These are phyloP conservation scores for Strigamia crassipes DNA, from an alignment of 2,888 invertebrate species.

Conservation along the genomic window DNA sequence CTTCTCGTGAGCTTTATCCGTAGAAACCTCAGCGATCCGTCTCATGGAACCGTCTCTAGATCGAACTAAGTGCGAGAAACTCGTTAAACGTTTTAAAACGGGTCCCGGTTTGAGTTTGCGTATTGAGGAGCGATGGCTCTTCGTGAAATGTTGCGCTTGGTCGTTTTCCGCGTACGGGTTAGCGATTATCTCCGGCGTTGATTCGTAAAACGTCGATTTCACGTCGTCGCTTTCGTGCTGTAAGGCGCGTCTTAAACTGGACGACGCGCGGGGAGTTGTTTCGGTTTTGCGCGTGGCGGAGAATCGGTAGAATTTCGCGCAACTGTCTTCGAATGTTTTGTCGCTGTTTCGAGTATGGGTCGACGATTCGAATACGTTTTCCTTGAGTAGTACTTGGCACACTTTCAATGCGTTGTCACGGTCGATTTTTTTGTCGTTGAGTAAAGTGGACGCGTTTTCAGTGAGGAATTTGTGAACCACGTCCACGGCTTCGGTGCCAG, in stretches of 20 bases:
- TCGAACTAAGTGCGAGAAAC: background rate
- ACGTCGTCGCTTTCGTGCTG: background rate
- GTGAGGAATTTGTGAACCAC: constrained; percentile 42
- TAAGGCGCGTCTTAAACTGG: background rate
- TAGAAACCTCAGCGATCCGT: background rate
- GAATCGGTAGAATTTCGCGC: background rate
- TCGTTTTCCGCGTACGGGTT: background rate
- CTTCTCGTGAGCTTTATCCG: background rate
- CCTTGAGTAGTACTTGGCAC: background rate
- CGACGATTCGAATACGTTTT: background rate
- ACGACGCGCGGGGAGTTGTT: background rate
- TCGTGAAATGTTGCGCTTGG: background rate
- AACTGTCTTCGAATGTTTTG: constrained; percentile 1
- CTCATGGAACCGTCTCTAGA: background rate
- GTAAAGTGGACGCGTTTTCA: background rate
- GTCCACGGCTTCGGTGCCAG: constrained; percentile 46
- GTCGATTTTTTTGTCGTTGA: constrained; percentile 39
- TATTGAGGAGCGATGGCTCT: background rate
- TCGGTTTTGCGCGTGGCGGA: background rate
- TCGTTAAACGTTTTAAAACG: background rate
- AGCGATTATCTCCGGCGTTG: background rate
- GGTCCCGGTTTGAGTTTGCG: background rate
- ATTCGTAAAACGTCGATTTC: background rate
- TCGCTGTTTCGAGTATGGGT: background rate
- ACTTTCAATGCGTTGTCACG: constrained; percentile 44